Conservation (phyloP, 2,888 invertebrate genomes). For the Leucophenga montana region DNA sequence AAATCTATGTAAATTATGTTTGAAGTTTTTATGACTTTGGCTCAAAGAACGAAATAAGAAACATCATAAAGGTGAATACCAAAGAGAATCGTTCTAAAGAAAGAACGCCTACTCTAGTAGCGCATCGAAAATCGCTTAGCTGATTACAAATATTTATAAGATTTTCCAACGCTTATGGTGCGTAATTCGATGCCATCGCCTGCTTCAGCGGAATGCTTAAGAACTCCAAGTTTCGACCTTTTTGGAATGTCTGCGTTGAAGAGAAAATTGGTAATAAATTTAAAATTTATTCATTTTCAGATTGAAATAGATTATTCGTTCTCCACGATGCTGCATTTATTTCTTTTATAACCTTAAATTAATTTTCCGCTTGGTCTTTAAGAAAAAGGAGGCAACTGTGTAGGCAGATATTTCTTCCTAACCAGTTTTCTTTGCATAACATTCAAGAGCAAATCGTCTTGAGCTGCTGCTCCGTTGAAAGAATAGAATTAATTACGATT, state of each 20-base stretch:
- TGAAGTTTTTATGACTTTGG: background rate
- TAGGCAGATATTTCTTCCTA: slow-evolving; percentile 7
- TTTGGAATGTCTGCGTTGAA: slow-evolving; percentile 14
- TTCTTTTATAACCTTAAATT: slow-evolving; percentile 22
- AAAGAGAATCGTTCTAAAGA: too few species aligned
- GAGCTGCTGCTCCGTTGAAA: background rate
- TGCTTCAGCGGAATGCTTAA: background rate
- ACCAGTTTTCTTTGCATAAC: background rate
- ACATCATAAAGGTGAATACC: too few species aligned
- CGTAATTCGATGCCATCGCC: background rate
- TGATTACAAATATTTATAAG: too few species aligned
- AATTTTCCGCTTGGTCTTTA: slow-evolving; percentile 17
- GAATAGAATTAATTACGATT: background rate
- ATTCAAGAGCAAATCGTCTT: background rate
- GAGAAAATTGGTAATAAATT: slow-evolving; percentile 33
- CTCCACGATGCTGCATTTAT: background rate
- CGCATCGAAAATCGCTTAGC: background rate
- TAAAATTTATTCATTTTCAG: slow-evolving; percentile 29
- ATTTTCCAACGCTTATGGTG: background rate
- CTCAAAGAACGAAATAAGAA: too few species aligned
- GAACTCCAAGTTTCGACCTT: background rate
- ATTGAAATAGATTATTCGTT: slow-evolving; percentile 29
- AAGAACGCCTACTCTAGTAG: too few species aligned
- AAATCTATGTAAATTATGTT: slow-evolving; percentile 24
- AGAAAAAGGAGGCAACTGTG: background rate